phyloP scores from a whole-genome alignment of 2,888 invertebrate genomes.

The Ischnura elegans region DNA sequence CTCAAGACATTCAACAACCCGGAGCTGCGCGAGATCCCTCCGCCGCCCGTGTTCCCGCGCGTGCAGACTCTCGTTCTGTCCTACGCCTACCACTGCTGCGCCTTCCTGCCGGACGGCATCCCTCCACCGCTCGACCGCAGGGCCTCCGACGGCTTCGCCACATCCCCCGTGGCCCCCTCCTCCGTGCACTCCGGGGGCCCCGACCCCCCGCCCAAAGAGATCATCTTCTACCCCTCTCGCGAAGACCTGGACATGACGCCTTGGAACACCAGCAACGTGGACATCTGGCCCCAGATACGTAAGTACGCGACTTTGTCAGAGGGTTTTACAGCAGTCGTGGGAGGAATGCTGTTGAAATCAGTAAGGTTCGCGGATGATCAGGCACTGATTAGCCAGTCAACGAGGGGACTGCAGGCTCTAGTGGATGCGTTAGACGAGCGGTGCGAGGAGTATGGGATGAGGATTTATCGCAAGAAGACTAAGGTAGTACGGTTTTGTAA shows the following conservation, averaged over 20 bases:
- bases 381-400: too few relatives aligned
- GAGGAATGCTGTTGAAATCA: too few relatives aligned
- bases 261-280: slow-evolving; percentile 89
- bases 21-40: slow-evolving; percentile 90
- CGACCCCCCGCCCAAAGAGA: slow-evolving; percentile 81
- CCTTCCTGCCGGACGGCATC: slow-evolving; percentile 85
- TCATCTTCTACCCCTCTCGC: slow-evolving; percentile 84
- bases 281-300: slow-evolving; percentile 92
- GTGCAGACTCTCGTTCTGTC: slow-evolving; percentile 92
- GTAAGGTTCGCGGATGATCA: too few relatives aligned
- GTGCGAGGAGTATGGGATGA: too few relatives aligned
- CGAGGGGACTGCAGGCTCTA: too few relatives aligned
- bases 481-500: too few relatives aligned
- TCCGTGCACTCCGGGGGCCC: slow-evolving; percentile 75
- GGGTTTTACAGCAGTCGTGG: too few relatives aligned
- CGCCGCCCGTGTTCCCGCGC: slow-evolving; percentile 91
- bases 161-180: slow-evolving; percentile 74
- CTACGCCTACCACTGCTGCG: slow-evolving; percentile 98
- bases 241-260: slow-evolving; percentile 86
- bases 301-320: too few relatives aligned
- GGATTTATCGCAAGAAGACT: too few relatives aligned
- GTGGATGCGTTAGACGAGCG: too few relatives aligned
- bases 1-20: slow-evolving; percentile 96
- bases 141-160: slow-evolving; percentile 76
- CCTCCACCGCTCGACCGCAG: slow-evolving; percentile 76